Base-by-base conservation (phyloP, 2,113 vertebrate species). In the Festucalex cinctus region DNA sequence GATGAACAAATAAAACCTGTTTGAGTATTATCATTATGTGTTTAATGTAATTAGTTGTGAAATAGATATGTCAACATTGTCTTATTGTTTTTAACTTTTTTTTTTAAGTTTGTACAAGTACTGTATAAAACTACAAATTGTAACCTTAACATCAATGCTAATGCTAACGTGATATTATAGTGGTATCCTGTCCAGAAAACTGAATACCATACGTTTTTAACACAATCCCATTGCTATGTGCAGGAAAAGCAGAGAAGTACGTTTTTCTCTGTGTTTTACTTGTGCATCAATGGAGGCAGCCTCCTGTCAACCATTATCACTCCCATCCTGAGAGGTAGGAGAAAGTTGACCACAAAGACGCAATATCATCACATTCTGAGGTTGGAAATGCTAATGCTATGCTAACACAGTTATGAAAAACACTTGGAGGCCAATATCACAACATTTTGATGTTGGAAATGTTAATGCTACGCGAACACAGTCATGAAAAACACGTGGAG, bases 261-360 rank as follows among this genome's bases (percentile, higher is more conserved):
- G 0, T 98, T 98, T 87, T 99, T 99, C 86, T 98, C 97, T 48
- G 93, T 98, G 20, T 98, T 97, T 87, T 98, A 98, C 77, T 79
- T 98, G 77, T 90, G 95, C 70, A 95, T 98, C 83, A 98, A 98
- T 65, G 93, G 92, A 62, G 97, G 96, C 74, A 98, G 95, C 88
- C 91, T 98, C 37, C 51, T 99, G 9, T 98, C 97, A 17, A 98
- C 96, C 4, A 88, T 99, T 70, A 84, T 99, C 81, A 98, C 96
- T 0, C 96, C 97, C 17, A 86, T 89, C 22, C 90, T 99, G 69
- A 92, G 94, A 95, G 95, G 96, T 97, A 93, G 36, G 64, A 22
- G 22, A 62, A 43, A 16, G 20, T 22, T 16, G 10, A 22, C 6
- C 57, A 59, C 26, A 37, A 35, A 44, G 16, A 5, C 17, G 4